Percentiles rank a stretch among this genome's conserved stretches.
Conservation (phyloP, 2,113 vertebrate species). For the Paratilapia polleni region DNA sequence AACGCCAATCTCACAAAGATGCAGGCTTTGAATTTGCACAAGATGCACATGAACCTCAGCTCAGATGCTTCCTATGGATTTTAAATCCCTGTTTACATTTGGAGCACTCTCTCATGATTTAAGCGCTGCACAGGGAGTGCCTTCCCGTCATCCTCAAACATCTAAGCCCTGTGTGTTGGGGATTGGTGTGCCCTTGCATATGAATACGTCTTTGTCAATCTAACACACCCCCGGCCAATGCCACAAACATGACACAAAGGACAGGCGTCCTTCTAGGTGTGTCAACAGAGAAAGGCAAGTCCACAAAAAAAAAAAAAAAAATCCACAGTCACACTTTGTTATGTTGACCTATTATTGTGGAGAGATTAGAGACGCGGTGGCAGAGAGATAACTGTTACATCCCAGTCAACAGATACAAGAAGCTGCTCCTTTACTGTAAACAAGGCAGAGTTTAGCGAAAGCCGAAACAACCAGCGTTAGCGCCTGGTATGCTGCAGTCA, state of each 20-base stretch:
- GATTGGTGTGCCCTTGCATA: not conserved
- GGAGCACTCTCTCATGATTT: not conserved
- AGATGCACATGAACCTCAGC: not conserved
- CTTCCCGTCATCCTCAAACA: slow-evolving; percentile 15
- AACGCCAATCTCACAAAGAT: not conserved
- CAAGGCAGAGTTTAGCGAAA: not conserved
- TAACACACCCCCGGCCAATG: slow-evolving; percentile 9
- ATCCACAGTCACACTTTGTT: slow-evolving; percentile 25
- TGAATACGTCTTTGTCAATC: not conserved
- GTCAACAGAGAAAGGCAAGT: slow-evolving; percentile 24
- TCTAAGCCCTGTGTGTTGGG: not conserved
- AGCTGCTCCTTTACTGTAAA: slow-evolving; percentile 3
- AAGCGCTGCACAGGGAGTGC: not conserved
- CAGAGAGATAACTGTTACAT: not conserved
- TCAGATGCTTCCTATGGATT: not conserved
- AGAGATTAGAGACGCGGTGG: slow-evolving; percentile 4
- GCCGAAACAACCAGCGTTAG: not conserved
- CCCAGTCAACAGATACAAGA: slow-evolving; percentile 8
- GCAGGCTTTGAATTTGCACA: not conserved
- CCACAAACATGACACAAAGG: slow-evolving; percentile 34
- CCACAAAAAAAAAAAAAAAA: not conserved
- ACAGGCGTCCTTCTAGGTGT: slow-evolving; percentile 31
- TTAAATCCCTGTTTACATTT: slow-evolving; percentile 32
- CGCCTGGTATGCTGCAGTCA: not conserved
- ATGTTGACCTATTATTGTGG: not conserved